Base-by-base conservation (phyloP, 2,888 invertebrate species). In the Trichogramma dendrolimi region DNA sequence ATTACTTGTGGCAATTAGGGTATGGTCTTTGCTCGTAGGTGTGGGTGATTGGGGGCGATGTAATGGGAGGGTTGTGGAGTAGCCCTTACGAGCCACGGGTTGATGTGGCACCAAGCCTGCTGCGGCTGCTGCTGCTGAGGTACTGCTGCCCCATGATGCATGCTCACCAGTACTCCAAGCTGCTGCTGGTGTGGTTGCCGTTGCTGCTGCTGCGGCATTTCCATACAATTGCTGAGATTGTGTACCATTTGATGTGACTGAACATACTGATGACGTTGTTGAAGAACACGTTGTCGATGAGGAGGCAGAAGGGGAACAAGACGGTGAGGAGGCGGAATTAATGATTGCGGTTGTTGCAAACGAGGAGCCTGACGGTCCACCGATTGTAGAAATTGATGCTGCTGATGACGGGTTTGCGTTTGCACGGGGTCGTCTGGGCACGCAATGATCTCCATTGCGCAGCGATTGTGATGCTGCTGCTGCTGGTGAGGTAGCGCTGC, bases 351-450 rank as follows among this genome's bases (percentile, higher is more conserved):
- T 41, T 50, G 52, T 27, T 61, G 60, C 55, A 51, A 51, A n/a
- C 27, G 27, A 27, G 39, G 47, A 46, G 8, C 10, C 46, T 8
- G 46, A 46, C 2, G 74, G 11, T 46, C 27, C 27, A 1, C 27
- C 27, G 27, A 27, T 27, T 27, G 27, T 27, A 27, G 27, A 27
- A 80, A 80, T 27, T 64, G 78, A 79, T 48, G 83, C 80, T 65
- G 87, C 86, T 69, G 87, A 84, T 67, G 80, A 80, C 65, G 78
- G 79, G 50, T 83, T 81, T 64, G 87, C 87, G 69, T 87, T 84
- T 71, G 87, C 87, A 76, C 85, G 87, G 44, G 87, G 87, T 58
- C 87, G 73, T 63, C 83, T 76, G 65, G 27, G 27, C 27, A 27
- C n/a, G 11, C 46, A 8, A 46, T 46, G 46, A 10, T 46, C 67